A percentile compares a stretch with the other conserved stretches of the same genome.
Conservation (phyloP, 2,797 vertebrate genomes). For the Meriones psammophilus region DNA sequence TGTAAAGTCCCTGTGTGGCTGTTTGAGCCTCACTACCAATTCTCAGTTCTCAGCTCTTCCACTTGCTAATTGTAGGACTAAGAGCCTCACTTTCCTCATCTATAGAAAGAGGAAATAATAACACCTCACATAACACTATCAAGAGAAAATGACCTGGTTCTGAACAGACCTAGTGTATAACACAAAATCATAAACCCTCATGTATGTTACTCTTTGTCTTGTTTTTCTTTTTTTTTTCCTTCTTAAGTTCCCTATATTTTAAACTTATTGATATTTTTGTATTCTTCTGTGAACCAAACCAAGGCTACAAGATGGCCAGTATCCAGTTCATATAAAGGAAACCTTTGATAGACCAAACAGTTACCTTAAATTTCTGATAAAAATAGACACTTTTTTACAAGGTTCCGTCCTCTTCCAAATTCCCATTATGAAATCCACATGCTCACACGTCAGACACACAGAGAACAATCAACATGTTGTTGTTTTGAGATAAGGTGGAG, state of each 20-base stretch:
- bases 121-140: neutral
- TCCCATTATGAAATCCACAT: neutral
- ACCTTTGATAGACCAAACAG: neutral
- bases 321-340: neutral
- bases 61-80: neutral
- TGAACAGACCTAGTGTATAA: neutral
- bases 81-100: neutral
- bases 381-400: neutral
- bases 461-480: neutral
- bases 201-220: neutral
- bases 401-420: neutral
- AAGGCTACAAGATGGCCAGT: neutral
- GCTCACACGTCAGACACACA: neutral
- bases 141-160: neutral
- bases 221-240: neutral
- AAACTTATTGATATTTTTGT: conserved; percentile 3
- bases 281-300: conserved; percentile 2
- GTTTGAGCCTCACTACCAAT: neutral
- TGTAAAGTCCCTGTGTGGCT: neutral
- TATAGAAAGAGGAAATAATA: conserved; percentile 44
- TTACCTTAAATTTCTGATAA: conserved; percentile 1
- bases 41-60: neutral
- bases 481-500: neutral
- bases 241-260: conserved; percentile 7
- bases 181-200: neutral